Conservation (phyloP, 2,113 vertebrate genomes). For the Alosa alosa region DNA sequence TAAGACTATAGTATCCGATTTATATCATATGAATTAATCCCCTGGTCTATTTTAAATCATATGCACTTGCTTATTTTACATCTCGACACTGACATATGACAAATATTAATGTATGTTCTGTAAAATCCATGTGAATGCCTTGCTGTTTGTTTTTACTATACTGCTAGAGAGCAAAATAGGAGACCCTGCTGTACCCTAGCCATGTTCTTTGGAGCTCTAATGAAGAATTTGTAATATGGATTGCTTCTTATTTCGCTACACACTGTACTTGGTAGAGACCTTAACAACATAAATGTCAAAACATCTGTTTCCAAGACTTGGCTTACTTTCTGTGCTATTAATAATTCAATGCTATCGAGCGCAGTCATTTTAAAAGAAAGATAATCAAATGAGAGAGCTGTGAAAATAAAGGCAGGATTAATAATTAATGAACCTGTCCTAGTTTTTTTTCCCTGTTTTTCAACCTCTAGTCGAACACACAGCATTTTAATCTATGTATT, state of each 20-base stretch:
- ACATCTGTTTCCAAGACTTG: slow-evolving; percentile 51
- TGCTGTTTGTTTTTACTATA: background rate
- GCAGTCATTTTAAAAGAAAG: slow-evolving; percentile 52
- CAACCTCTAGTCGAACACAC: slow-evolving; percentile 25
- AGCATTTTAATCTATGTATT: background rate
- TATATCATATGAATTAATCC: background rate
- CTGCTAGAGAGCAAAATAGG: background rate
- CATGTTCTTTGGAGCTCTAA: background rate
- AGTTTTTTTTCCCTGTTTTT: slow-evolving; percentile 47
- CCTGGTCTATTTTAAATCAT: too few species aligned
- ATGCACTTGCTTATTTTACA: background rate
- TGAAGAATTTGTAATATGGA: slow-evolving; percentile 9
- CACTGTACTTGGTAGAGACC: slow-evolving; percentile 28
- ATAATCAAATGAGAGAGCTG: slow-evolving; percentile 64
- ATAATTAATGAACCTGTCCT: slow-evolving; percentile 65
- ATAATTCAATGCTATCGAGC: slow-evolving; percentile 55
- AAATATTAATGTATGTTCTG: background rate
- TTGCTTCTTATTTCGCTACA: slow-evolving; percentile 2
- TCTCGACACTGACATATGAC: background rate
- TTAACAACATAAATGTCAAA: slow-evolving; percentile 47
- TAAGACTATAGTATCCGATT: background rate
- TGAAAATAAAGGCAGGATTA: slow-evolving; percentile 63
- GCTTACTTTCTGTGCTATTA: slow-evolving; percentile 58
- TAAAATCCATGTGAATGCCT: background rate
- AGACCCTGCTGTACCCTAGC: background rate